Conservation (phyloP, 2,797 vertebrate species). For the Sitta carolinensis region DNA sequence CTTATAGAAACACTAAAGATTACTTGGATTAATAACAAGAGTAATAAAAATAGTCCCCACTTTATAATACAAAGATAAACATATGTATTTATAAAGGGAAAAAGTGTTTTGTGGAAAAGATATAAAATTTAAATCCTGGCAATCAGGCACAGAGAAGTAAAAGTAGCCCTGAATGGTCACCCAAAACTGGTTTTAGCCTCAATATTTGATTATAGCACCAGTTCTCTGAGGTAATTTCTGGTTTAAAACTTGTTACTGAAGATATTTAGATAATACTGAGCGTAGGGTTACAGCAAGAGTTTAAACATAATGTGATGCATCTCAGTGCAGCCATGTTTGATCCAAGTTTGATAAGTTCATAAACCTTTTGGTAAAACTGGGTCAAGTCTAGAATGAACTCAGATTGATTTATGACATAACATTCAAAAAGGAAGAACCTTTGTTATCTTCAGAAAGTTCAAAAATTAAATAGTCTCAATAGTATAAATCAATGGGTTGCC, state of each 20-base stretch:
- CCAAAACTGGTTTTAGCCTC: neutral
- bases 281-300: neutral
- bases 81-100: neutral
- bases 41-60: conserved; percentile 40
- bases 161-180: neutral
- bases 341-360: conserved; percentile 20
- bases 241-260: conserved; percentile 8
- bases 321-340: neutral
- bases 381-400: neutral
- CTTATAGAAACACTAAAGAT: conserved; percentile 47
- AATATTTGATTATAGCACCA: neutral
- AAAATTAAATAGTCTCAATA: neutral
- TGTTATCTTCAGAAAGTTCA: neutral
- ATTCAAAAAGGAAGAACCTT: neutral
- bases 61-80: conserved; percentile 46
- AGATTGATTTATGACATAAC: neutral
- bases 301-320: neutral
- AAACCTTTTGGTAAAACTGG: neutral
- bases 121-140: neutral
- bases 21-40: conserved; percentile 36
- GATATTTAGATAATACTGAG: neutral
- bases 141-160: neutral
- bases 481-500: neutral
- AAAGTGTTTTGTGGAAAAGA: conserved; percentile 4
- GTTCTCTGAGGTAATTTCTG: neutral